Evolutionary conservation across 2,888 invertebrate genomes (phyloP).

Genomic region (Hedychridium roseum): DNA sequence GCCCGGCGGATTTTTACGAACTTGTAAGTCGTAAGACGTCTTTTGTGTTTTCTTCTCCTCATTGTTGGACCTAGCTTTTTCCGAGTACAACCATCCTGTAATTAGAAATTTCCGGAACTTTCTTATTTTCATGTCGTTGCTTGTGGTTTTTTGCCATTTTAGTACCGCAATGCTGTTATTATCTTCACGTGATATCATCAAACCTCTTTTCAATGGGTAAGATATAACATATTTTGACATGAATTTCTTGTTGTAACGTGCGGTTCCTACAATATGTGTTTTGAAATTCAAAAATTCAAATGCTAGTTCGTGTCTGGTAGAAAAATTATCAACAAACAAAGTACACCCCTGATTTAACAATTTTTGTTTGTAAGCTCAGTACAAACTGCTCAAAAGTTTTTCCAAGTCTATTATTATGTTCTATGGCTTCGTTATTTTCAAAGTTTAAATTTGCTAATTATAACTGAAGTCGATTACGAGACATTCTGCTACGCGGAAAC

Average conservation of each 20-base stretch:
- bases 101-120: conserved; percentile 26
- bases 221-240: conserved; percentile 12
- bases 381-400: conserved; percentile 21
- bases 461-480: conserved; percentile 33
- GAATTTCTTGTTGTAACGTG: conserved; percentile 15
- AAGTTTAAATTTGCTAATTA: conserved; percentile 24
- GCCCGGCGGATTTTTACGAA: conserved; percentile 20
- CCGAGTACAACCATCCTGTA: conserved; percentile 16
- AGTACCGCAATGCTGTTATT: conserved; percentile 46
- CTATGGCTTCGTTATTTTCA: conserved; percentile 24
- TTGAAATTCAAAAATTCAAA: conserved; percentile 9
- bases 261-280: conserved; percentile 17
- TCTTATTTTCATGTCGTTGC: conserved; percentile 30
- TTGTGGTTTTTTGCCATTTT: conserved; percentile 39
- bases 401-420: conserved; percentile 15
- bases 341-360: conserved; percentile 18
- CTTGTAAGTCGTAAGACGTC: conserved; percentile 17
- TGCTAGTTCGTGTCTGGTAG: conserved; percentile 21
- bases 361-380: conserved; percentile 13
- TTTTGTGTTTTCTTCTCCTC: conserved; percentile 12
- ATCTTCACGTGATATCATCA: conserved; percentile 44
- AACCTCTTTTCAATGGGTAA: conserved; percentile 11
- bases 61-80: conserved; percentile 16
- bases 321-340: conserved; percentile 23
- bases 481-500: conserved; percentile 24